Evolutionary conservation across 2,113 vertebrate species (phyloP), one percentile per base, ranked within the genome.

Genomic region (Merops nubicus): DNA sequence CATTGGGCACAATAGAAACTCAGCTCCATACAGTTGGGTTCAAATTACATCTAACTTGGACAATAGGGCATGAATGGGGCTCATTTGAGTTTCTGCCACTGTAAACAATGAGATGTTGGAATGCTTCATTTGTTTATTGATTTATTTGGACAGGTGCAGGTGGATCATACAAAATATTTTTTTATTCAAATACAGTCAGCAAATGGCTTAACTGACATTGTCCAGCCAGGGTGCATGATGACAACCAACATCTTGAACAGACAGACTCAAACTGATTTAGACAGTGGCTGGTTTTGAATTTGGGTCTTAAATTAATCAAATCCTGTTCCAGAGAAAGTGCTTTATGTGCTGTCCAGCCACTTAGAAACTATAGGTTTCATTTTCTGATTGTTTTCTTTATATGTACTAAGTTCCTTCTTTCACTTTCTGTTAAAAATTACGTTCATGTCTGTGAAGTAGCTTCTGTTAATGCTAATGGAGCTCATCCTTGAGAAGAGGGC

Each of bases 141-240:
- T 93, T 97, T 97, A 94, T 97, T 97, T 97, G 95, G 76, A 93
- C 96, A 97, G 97, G 94, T 97, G 96, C 89, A 95, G 45, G 59
- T 69, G 87, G 79, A 79, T 85, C 42, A 57, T 82, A 88, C 47
- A 45, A 95, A 96, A 86, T 89, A 42, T 23, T 63, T 84, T 47
- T 76, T 88, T n/a, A 80, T 93, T 95, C 73, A 88, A 47, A 90
- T 96, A 77, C 59, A 74, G 48, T 16, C 48, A 91, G 14, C 87
- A 92, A 86, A 86, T 84, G 78, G 23, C 45, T 94, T 93, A 79
- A 53, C 53, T 88, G 82, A 45, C 50, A 7, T 80, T 91, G 75
- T 74, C 57, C 31, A 60, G 53, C 88, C 47, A 70, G 54, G 53
- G 50, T 26, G 18, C 47, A n/a, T 69, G 54, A 70, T 89, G 70